Conservation (phyloP, 2,113 vertebrate species). For the Gila orcuttii region DNA sequence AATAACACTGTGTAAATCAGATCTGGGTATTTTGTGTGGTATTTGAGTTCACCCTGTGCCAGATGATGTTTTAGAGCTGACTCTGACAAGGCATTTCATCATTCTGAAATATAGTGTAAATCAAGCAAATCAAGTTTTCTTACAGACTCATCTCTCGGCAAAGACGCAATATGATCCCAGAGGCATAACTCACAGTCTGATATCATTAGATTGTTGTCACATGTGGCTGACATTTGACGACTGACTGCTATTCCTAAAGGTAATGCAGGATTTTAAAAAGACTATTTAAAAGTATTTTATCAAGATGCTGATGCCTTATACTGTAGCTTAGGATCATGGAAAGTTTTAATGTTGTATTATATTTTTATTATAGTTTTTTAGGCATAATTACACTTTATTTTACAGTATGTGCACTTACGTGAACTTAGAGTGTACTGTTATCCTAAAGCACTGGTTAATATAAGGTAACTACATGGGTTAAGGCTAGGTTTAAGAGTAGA, state of each 20-base stretch:
- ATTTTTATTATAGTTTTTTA: no score
- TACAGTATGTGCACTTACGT: no score
- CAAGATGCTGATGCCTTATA: background rate
- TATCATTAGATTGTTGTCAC: slow-evolving; percentile 7
- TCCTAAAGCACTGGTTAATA: no score
- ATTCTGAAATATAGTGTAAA: slow-evolving; percentile 21
- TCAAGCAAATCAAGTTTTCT: slow-evolving; percentile 22
- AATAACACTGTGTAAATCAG: background rate
- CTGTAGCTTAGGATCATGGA: background rate
- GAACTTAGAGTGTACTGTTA: no score
- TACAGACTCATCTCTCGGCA: background rate
- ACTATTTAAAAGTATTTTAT: background rate
- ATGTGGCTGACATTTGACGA: background rate
- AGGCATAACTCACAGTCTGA: background rate
- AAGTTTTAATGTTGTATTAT: no score
- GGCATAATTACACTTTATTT: no score
- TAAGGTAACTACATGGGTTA: no score
- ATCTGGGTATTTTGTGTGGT: background rate
- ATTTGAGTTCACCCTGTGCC: background rate
- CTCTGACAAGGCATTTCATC: slow-evolving; percentile 10
- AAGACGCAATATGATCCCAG: background rate
- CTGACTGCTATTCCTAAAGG: background rate
- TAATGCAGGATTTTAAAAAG: background rate
- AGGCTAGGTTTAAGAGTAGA: no score
- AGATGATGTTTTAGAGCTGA: background rate